Evolutionary conservation across 2,797 vertebrate genomes (phyloP), one percentile per base, ranked within the genome.

Genomic region (Coendou prehensilis): DNA sequence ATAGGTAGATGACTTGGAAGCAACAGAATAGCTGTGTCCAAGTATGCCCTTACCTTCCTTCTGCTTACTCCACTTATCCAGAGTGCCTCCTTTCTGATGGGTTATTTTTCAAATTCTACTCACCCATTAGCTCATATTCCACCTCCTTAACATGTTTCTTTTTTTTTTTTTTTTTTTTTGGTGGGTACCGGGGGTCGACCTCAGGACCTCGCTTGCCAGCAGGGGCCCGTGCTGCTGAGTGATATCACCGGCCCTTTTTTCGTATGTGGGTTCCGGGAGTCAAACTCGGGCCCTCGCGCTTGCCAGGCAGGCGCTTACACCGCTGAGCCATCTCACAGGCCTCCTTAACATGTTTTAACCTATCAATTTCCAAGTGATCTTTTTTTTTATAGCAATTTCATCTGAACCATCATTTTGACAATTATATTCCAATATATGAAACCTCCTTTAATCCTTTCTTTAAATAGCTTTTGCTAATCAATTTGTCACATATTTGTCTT

Each of bases 391-490:
- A 88, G 75, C 57, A 80, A 45, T 94, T 83, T 86, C 20, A 20
- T 89, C 30, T 83, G 23, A 93, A 83, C 6, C 79, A 88, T 87
- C 26, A 47, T 95, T 89, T 84, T 89, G 63, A 84, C 14, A 84
- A 93, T 47, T 54, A 90, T 37, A 41, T 26, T 75, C 37, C 13
- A 85, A 17, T 22, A 63, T 50, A 2, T 20, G 75, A 93, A 93
- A 90, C 41, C 5, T 95, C 67, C 41, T 89, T 94, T 63, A 92
- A 8, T 93, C 45, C 20, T 79, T 57, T 92, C 64, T 92, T 88
- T 26, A 57, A 87, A 94, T 90, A 59, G n/a, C 3, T 78, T 81
- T 59, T 64, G 69, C 9, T 94, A 73, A 75, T 64, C 57, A 89
- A 64, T 85, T 57, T 84, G 59, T 88, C 79, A 80, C 41, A 86